Percentiles rank a stretch among this genome's conserved stretches.
Conservation (phyloP, 2,888 invertebrate species). For the Microdon myrmicae region DNA sequence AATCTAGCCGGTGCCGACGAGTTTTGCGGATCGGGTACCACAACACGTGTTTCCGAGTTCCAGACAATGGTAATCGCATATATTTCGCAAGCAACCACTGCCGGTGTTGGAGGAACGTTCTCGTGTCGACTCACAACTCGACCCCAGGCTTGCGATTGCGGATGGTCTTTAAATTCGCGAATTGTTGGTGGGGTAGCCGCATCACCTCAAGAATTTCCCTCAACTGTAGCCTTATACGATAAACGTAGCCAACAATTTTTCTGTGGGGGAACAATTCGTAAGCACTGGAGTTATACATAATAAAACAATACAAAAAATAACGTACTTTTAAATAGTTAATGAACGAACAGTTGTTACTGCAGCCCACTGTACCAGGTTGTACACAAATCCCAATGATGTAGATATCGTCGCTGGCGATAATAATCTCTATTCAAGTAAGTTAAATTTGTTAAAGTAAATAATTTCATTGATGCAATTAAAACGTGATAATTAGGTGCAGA, state of each 20-base stretch:
- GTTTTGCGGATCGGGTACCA: conserved; percentile 59
- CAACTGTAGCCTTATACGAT: conserved; percentile 70
- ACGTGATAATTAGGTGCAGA: neutral
- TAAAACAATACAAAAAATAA: no score
- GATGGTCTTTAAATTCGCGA: conserved; percentile 63
- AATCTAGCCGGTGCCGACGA: conserved; percentile 57
- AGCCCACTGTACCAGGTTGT: conserved; percentile 67
- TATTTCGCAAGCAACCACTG: conserved; percentile 35
- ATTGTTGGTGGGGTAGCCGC: conserved; percentile 71
- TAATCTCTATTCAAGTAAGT: conserved; percentile 65
- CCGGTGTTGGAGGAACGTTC: conserved; percentile 57
- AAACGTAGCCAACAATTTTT: conserved; percentile 53
- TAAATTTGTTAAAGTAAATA: neutral
- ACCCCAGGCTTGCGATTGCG: conserved; percentile 61
- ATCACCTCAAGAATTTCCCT: conserved; percentile 71
- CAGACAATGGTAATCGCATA: conserved; percentile 58
- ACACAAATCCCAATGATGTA: conserved; percentile 56
- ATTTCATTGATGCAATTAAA: neutral
- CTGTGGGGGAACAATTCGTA: conserved; percentile 69
- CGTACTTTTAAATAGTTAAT: conserved; percentile 55
- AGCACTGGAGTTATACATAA: no score
- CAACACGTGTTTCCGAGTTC: conserved; percentile 57
- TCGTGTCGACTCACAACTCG: conserved; percentile 54
- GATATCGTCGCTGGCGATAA: conserved; percentile 69
- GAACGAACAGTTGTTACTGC: conserved; percentile 68